Base-by-base conservation (phyloP, 53 echinoderm and acorn worm genomes). In the Henricia sp. region DNA sequence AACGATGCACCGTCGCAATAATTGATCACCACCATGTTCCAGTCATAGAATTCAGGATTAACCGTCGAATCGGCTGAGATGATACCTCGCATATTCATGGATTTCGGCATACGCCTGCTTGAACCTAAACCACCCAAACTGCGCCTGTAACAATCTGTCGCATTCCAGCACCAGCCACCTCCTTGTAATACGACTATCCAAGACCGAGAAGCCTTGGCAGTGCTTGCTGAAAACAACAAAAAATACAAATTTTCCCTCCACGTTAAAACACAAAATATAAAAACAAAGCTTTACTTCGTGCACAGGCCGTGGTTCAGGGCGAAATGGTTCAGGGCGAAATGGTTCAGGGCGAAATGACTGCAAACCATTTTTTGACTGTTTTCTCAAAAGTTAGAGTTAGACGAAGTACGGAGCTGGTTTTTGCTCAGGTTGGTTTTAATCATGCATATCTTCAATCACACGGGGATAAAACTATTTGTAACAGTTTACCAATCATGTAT, bases 1-100 rank as follows among this genome's bases (percentile, higher is more conserved):
- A 91, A 95, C 3, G 93, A 91, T 4, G 91, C 91, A 3, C 95
- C 95, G 32, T 95, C 95, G 55, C 95, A 95, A 85, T 90, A 86
- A 51, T 93, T 87, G 1, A 95, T 52, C 34, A 74, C 50, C 12
- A 85, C 91, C 43, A 87, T 82, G 57, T 95, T 93, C 95, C 95
- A 95, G 62, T 93, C 74, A 43, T 89, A 80, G 70, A 95, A 95
- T 42, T 95, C 95, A 0, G 95, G 95, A 72, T 95, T 95, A 30
- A 86, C 50, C 0, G 71, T 36, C 9, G 71, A 53, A 50, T 93
- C 72, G 12, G 74, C 32, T 12, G 93, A 93, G 23, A 95, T 66
- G 30, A 95, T 59, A 1, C 95, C 95, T 16, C 69, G 17, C 13
- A 83, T 84, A 0, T 54, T 0, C 24, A 13, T 32, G 26, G 17